A percentile compares a stretch with the other conserved stretches of the same genome.
These are phyloP conservation scores for Steinernema carpocapsae DNA, from an alignment of 2,888 invertebrate species.

Conservation along the genomic window DNA sequence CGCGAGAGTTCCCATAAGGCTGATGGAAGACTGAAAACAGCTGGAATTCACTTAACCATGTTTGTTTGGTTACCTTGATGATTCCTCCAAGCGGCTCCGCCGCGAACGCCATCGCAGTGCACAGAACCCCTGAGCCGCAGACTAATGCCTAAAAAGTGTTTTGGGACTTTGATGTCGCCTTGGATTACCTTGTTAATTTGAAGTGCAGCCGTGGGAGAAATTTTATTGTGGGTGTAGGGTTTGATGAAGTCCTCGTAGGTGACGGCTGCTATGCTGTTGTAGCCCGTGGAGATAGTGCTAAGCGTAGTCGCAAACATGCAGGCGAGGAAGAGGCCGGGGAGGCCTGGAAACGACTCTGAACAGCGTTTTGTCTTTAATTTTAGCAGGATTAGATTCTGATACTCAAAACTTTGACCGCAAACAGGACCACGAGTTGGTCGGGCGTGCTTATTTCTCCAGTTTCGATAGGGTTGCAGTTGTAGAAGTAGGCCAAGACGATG, in stretches of 20 bases:
- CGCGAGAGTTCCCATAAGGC: conserved; percentile 32
- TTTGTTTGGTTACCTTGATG: conserved; percentile 23
- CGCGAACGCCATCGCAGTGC: conserved; percentile 39
- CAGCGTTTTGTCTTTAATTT: background rate
- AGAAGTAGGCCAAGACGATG: conserved; percentile 42
- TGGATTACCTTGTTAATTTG: conserved; percentile 25
- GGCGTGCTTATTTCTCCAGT: conserved; percentile 24
- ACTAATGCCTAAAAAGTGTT: conserved; percentile 29
- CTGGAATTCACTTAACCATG: background rate
- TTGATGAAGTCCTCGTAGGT: conserved; percentile 39
- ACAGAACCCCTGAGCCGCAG: conserved; percentile 35
- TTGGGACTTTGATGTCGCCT: too few species aligned
- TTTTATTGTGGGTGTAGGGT: conserved; percentile 34
- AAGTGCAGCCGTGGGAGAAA: background rate
- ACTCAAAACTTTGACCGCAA: conserved; percentile 37
- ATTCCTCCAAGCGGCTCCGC: conserved; percentile 37
- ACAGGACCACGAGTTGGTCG: conserved; percentile 37
- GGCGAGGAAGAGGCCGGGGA: conserved; percentile 39
- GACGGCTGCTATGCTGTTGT: conserved; percentile 39
- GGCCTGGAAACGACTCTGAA: conserved; percentile 21
- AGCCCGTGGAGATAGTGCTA: conserved; percentile 38
- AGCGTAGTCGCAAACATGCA: conserved; percentile 37
- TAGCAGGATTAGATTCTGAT: background rate
- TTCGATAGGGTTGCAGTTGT: conserved; percentile 41
- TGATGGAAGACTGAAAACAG: conserved; percentile 8